A percentile compares a stretch with the other conserved stretches of the same genome.
Conservation (phyloP, 2,113 vertebrate species). For the Clinocottus analis region DNA sequence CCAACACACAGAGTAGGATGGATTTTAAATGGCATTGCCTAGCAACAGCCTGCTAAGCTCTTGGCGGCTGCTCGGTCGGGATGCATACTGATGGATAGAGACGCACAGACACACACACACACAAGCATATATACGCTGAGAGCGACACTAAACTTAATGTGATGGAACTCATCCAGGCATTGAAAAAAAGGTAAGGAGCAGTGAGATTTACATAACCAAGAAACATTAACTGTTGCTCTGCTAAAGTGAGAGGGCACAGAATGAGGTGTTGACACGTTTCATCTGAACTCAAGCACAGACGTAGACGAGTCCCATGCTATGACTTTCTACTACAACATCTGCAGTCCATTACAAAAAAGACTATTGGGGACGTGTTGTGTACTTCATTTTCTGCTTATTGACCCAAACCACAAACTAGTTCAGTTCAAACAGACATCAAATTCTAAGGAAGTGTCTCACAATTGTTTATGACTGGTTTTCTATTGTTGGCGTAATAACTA, state of each 20-base stretch:
- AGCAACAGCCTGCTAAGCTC: conserved; percentile 81
- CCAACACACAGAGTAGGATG: conserved; percentile 58
- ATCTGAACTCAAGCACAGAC: not conserved
- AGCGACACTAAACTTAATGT: conserved; percentile 45
- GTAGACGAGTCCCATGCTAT: not conserved
- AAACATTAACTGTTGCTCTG: conserved; percentile 17
- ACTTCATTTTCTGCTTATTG: not conserved
- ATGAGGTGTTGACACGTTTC: not conserved
- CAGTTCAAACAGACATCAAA: not conserved
- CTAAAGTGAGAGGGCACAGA: not conserved
- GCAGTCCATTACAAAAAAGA: not conserved
- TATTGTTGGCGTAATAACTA: not conserved
- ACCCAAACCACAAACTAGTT: not conserved
- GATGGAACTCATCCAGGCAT: conserved; percentile 45
- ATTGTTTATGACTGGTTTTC: not conserved
- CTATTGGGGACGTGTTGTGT: not conserved
- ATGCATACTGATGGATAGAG: conserved; percentile 71
- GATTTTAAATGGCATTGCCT: conserved; percentile 78
- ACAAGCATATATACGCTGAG: not conserved
- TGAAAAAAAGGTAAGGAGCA: conserved; percentile 27
- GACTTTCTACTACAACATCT: not conserved
- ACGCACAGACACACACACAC: conserved; percentile 13
- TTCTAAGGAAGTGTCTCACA: not conserved
- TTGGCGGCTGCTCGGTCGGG: conserved; percentile 69
- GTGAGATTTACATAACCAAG: conserved; percentile 16